These are phyloP conservation scores for Myiotriccus ornatus DNA, from an alignment of 2,797 vertebrate species.

Conservation along the genomic window DNA sequence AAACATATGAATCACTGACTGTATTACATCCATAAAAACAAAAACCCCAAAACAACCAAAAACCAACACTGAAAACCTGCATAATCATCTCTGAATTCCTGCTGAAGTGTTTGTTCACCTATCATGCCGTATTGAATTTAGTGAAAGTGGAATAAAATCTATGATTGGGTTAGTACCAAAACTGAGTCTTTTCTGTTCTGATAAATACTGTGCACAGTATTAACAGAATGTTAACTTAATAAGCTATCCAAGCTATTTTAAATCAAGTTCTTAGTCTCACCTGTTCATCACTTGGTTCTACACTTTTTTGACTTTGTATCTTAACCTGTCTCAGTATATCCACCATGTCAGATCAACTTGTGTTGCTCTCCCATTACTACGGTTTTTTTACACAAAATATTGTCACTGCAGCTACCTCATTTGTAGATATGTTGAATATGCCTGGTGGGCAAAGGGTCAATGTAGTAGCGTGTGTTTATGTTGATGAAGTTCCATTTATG, in stretches of 20 bases:
- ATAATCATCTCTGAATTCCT: neutral
- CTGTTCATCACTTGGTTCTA: neutral
- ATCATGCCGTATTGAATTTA: neutral
- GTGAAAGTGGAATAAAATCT: neutral
- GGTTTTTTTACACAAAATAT: neutral
- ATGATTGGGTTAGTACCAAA: neutral
- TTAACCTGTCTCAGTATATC: neutral
- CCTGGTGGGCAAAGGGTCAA: neutral
- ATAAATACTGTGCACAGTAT: neutral
- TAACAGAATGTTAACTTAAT: neutral
- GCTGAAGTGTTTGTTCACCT: neutral
- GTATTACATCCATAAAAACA: neutral
- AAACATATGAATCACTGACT: neutral
- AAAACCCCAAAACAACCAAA: rapidly evolving
- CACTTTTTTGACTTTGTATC: neutral
- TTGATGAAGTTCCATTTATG: neutral
- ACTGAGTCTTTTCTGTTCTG: neutral
- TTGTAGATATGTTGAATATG: neutral
- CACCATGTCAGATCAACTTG: neutral
- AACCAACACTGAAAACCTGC: neutral
- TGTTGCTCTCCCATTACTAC: neutral
- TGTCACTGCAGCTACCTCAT: neutral
- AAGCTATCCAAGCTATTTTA: neutral
- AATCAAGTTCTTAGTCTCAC: neutral
- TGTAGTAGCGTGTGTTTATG: neutral